Evolutionary conservation across 2,113 vertebrate species (phyloP).

Genomic region (Forbesichthys agassizii): DNA sequence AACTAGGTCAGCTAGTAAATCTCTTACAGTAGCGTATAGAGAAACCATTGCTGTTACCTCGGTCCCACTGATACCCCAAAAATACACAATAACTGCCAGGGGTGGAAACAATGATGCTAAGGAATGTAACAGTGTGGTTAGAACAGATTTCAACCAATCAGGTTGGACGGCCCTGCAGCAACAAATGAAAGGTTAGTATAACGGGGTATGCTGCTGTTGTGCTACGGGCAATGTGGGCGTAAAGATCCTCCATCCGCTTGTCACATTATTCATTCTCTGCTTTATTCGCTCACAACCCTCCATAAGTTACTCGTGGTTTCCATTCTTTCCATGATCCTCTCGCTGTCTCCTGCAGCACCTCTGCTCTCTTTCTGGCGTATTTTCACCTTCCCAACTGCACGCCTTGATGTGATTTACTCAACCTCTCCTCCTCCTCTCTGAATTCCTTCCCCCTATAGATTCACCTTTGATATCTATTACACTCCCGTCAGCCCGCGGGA

Average conservation of each 20-base stretch:
- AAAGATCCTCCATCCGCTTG: not conserved
- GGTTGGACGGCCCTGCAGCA: too few relatives aligned
- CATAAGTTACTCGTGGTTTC: conserved; percentile 47
- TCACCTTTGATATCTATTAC: conserved; percentile 71
- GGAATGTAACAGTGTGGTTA: too few relatives aligned
- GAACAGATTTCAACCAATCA: too few relatives aligned
- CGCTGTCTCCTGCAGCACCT: conserved; percentile 29
- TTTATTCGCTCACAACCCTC: conserved; percentile 15
- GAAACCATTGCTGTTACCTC: too few relatives aligned
- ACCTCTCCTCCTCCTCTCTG: conserved; percentile 11
- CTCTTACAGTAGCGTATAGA: too few relatives aligned
- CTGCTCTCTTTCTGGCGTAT: conserved; percentile 13
- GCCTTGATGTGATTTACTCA: conserved; percentile 52
- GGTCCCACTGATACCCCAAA: too few relatives aligned
- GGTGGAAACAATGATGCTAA: too few relatives aligned
- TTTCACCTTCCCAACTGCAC: conserved; percentile 41
- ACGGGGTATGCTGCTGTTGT: not conserved
- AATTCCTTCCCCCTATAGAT: conserved; percentile 52
- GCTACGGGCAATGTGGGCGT: too few relatives aligned
- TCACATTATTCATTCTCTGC: conserved; percentile 20
- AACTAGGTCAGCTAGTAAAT: too few relatives aligned
- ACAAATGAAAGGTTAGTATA: too few relatives aligned
- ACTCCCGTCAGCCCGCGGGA: conserved; percentile 53
- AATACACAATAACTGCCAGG: too few relatives aligned
- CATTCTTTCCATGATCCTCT: conserved; percentile 52